A percentile compares a stretch with the other conserved stretches of the same genome.
Evolutionary conservation across 1,140 invertebrate species (phyloP).

Genomic region (Theocolax elegans): DNA sequence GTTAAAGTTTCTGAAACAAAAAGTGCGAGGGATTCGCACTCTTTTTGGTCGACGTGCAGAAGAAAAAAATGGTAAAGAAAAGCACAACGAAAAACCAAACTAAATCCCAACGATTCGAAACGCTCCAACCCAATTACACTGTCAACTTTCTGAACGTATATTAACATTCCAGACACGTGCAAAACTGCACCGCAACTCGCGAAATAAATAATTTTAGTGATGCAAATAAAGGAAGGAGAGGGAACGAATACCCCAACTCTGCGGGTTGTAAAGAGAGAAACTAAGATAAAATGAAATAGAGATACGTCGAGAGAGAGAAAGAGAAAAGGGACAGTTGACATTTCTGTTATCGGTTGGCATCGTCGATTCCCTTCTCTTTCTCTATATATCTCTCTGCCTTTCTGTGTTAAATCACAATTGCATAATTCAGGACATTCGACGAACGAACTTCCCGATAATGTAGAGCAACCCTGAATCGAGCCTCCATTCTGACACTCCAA

Average conservation of each 20-base stretch:
- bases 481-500: neutral
- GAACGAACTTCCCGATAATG: neutral
- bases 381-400: too few relatives aligned
- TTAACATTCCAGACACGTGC: neutral
- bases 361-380: neutral
- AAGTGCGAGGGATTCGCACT: neutral
- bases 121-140: constrained; percentile 14
- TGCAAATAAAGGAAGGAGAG: constrained; percentile 13
- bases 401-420: neutral
- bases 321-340: constrained; percentile 30
- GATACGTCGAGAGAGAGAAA: neutral
- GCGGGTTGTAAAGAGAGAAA: neutral
- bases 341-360: constrained; percentile 12
- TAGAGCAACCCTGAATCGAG: neutral
- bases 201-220: constrained; percentile 34
- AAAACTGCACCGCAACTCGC: neutral
- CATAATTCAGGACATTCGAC: neutral
- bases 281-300: neutral
- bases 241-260: neutral
- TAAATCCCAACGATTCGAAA: constrained; percentile 1
- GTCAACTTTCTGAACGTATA: constrained; percentile 1
- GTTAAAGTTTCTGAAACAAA: constrained; percentile 8
- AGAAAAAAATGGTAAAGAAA: neutral
- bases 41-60: neutral
- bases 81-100: neutral